Percentiles rank a stretch among this genome's conserved stretches.
These are phyloP conservation scores for Rhabdomys pumilio DNA, from an alignment of 2,797 vertebrate genomes.

Conservation along the genomic window DNA sequence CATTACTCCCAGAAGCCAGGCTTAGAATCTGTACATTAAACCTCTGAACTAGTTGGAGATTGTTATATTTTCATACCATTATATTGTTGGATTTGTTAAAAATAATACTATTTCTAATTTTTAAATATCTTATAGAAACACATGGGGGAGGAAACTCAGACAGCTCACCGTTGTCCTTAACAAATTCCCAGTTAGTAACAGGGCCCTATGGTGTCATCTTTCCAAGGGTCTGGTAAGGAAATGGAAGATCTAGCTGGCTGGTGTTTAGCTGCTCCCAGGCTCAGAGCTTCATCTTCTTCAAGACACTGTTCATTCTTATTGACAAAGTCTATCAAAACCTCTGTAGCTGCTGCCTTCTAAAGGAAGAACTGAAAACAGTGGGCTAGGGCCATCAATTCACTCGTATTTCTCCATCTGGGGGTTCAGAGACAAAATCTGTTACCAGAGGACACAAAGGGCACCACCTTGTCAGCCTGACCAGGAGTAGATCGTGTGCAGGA, in stretches of 20 bases:
- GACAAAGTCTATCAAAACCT: conserved; percentile 2
- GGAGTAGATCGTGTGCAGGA: not conserved
- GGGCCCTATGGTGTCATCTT: not conserved
- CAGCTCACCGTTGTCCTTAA: not conserved
- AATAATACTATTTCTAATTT: not conserved
- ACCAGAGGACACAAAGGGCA: not conserved
- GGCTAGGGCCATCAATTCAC: not conserved
- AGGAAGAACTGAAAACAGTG: not conserved
- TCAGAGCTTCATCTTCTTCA: not conserved
- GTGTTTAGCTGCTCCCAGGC: not conserved
- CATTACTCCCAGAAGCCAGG: too few species aligned
- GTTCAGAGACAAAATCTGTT: conserved; percentile 31
- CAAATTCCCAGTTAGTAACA: not conserved
- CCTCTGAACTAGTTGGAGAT: not conserved
- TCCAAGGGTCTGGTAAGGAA: not conserved
- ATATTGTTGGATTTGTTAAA: not conserved
- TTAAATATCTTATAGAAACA: not conserved
- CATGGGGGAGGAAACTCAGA: not conserved
- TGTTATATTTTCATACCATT: not conserved
- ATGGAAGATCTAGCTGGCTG: not conserved
- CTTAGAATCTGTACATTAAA: not conserved
- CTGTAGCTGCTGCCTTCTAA: not conserved
- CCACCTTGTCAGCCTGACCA: conserved; percentile 22
- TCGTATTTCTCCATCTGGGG: not conserved
- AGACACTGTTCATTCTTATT: not conserved